Evolutionary conservation across 2,888 invertebrate genomes (phyloP), one percentile per base, ranked within the genome.

Genomic region (Koerneria pararmatus): DNA sequence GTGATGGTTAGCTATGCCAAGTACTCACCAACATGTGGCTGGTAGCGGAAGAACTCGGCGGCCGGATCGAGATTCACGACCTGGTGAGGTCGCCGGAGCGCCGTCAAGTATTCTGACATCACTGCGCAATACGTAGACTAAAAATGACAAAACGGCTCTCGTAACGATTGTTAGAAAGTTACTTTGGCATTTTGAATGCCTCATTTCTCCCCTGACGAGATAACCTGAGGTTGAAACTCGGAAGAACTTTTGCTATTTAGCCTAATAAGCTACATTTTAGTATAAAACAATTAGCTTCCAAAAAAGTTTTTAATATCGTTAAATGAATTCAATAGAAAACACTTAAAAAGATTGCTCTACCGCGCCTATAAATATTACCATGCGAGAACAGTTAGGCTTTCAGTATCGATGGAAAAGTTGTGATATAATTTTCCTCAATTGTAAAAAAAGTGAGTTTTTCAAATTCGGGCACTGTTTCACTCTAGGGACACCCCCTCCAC

Each of bases 1-100:
- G 11, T 3, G 22, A 8, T n/a, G 35, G 71, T 48, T 32, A 69
- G 71, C 72, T 19, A 11, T 62, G 24, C 11, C 19, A 11, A 15
- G 53, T 35, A 62, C 76, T 68, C 73, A 86, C 86, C 86, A 3
- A 90, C 90, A 11, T 91, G 83, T 0, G 95, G 91, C 67, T 91
- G 88, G 83, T 98, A 98, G 78, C 91, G 90, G 85, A 97, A 98
- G 83, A 91, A 88, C 84, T 98, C 98, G 0, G 97, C 95, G 0
- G 98, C 98, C 0, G 98, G 98, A 85, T 99, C 98, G 69, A 98
- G 87, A 87, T 98, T 99, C 0, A 97, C 90, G 65, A 76, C 73
- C 72, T 92, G 89, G 19, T 95, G 88, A 0, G 87, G 87, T 72
- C 94, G 88, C 48, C 84, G 81, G 67, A 89, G 89, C 2, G 78